Percentiles rank a stretch among this genome's conserved stretches.
These are phyloP conservation scores for Macrobrachium rosenbergii DNA, from an alignment of 1,140 invertebrate species.

Conservation along the genomic window DNA sequence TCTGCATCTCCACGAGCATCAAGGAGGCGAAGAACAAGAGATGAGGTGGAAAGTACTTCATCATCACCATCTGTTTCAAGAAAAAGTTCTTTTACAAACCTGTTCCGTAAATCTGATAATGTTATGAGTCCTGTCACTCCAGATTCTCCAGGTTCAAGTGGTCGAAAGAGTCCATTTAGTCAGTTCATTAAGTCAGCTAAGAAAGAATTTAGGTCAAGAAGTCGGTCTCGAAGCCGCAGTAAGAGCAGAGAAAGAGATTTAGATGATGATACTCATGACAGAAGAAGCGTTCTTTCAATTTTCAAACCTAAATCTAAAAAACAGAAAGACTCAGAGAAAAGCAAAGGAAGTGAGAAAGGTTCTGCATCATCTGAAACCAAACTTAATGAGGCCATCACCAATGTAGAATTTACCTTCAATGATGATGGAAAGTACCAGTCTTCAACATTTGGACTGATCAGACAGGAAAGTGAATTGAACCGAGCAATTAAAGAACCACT, in stretches of 20 bases:
- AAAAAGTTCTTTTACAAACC: conserved; percentile 83
- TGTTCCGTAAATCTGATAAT: conserved; percentile 79
- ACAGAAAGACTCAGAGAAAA: conserved; percentile 68
- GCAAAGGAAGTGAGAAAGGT: conserved; percentile 56
- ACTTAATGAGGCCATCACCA: conserved; percentile 70
- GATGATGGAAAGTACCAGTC: conserved; percentile 68
- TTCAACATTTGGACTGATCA: conserved; percentile 65
- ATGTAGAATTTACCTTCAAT: conserved; percentile 71
- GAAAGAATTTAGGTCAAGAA: conserved; percentile 69
- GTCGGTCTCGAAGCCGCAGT: conserved; percentile 77
- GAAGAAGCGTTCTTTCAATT: conserved; percentile 72
- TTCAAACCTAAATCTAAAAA: conserved; percentile 72
- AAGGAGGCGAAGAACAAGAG: conserved; percentile 54
- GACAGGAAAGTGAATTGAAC: conserved; percentile 58
- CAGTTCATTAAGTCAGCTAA: conserved; percentile 69
- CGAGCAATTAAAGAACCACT: conserved; percentile 60
- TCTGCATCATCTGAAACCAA: conserved; percentile 51
- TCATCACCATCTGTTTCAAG: conserved; percentile 78
- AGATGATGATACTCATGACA: conserved; percentile 72
- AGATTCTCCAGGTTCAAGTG: conserved; percentile 68
- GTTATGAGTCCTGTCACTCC: conserved; percentile 79
- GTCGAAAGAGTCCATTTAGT: conserved; percentile 66
- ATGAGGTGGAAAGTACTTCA: conserved; percentile 65
- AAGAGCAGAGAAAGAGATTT: conserved; percentile 73
- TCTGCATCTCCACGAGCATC: conserved; percentile 62